Evolutionary conservation across 1,140 invertebrate species (phyloP), one percentile per base, ranked within the genome.

Genomic region (Drosophila mojavensis): DNA sequence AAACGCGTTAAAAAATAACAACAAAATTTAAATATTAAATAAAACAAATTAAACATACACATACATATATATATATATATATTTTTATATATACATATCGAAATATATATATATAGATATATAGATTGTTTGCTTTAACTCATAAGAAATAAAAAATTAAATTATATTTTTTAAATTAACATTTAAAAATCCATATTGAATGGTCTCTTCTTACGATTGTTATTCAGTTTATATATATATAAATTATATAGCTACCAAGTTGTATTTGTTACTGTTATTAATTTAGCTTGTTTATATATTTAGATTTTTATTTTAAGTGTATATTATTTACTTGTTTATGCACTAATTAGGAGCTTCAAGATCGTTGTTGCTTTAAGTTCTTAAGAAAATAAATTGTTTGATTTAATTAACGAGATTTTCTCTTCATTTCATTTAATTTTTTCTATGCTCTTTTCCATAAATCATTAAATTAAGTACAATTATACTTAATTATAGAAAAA

Each of bases 1-100:
- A 75, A 85, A 81, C 79, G 79, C 79, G 76, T 81, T 81, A 77
- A 86, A 85, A 80, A 81, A 89, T 89, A 88, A 88, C 84, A 88
- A 88, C 84, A 88, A 83, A 88, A 89, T 83, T 90, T 83, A 90
- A 90, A 90, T 80, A 86, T 86, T 86, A 86, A 86, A 86, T 86
- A 86, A 86, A 86, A 89, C 83, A 86, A 86, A 88, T 77, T 69
- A 59, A 59, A 63, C 68, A 78, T 71, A 75, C 64, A 78, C 75
- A 69, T 81, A 75, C 56, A 58, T 48, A 54, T 64, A 84, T 55
- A 75, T 59, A 60, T 63, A 64, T 66, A 58, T 73, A 70, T 75
- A 66, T 45, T 4, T 73, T n/a, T n/a, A 30, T 30, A 30, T 30
- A 30, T 30, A 30, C 71, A 73, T 75, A 58, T 59, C 43, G 82